Conservation (phyloP, 2,888 invertebrate genomes). For the Sthenelais limicola region DNA sequence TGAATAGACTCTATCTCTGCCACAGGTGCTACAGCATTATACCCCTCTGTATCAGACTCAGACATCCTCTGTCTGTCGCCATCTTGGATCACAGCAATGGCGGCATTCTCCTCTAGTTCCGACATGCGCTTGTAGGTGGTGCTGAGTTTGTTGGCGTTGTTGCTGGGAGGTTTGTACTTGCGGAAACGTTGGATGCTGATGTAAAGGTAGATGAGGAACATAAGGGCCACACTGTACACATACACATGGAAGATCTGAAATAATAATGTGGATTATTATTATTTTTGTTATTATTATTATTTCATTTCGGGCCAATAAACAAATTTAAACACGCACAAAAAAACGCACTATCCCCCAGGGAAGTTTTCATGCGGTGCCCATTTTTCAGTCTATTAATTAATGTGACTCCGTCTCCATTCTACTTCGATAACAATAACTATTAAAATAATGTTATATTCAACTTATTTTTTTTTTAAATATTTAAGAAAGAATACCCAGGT, state of each 20-base stretch:
- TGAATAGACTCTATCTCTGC: slow-evolving; percentile 1
- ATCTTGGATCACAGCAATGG: background rate
- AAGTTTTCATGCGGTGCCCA: no score
- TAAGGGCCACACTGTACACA: slow-evolving; percentile 13
- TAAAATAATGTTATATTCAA: no score
- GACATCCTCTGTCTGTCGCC: slow-evolving; percentile 6
- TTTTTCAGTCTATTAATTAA: no score
- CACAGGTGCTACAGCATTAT: background rate
- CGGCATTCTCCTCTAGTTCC: slow-evolving; percentile 27
- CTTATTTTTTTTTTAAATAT: no score
- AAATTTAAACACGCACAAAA: no score
- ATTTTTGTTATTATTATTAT: no score
- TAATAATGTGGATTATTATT: no score
- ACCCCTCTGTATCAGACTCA: slow-evolving; percentile 5
- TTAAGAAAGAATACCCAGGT: no score
- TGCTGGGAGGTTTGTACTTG: background rate
- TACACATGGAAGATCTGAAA: slow-evolving; percentile 32
- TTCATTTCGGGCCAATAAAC: background rate
- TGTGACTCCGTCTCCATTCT: no score
- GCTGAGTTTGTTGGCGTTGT: slow-evolving; percentile 9
- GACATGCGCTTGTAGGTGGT: slow-evolving; percentile 38
- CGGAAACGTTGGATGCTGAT: slow-evolving; percentile 15
- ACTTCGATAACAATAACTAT: no score
- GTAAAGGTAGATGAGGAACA: slow-evolving; percentile 33
- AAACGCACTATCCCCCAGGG: no score